These are phyloP conservation scores for Festucalex cinctus DNA, from an alignment of 2,113 vertebrate genomes.

Conservation along the genomic window DNA sequence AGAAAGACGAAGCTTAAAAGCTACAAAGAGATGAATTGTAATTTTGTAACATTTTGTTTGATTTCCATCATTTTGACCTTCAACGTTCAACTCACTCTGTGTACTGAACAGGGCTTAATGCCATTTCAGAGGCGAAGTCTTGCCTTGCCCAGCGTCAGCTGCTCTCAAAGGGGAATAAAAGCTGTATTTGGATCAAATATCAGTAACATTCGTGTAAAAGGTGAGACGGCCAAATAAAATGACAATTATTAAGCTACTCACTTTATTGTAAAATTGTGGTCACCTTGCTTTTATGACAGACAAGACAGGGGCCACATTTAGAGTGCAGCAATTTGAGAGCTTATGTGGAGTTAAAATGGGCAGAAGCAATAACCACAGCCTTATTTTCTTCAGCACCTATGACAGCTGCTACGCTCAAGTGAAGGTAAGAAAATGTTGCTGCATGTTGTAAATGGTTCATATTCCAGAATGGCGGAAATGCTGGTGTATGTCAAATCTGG, in stretches of 20 bases:
- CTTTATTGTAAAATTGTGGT: background rate
- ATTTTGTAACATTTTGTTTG: background rate
- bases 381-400: constrained; percentile 52
- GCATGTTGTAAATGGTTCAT: background rate
- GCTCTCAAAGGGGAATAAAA: constrained; percentile 26
- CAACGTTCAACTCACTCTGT: constrained; percentile 5
- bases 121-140: constrained; percentile 11
- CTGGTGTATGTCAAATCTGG: background rate
- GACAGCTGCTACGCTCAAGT: constrained; percentile 59
- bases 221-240: constrained; percentile 31
- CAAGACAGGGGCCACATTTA: constrained; percentile 13
- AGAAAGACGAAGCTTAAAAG: background rate
- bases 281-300: constrained; percentile 25
- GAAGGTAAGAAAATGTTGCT: constrained; percentile 34
- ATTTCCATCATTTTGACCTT: constrained; percentile 9
- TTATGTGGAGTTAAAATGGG: constrained; percentile 52
- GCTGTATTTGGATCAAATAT: constrained; percentile 30
- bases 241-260: background rate
- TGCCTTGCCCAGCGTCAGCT: constrained; percentile 36
- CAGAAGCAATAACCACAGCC: constrained; percentile 25
- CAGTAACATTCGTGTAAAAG: constrained; percentile 42
- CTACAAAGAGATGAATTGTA: constrained; percentile 30
- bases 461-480: background rate
- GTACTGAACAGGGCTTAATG: constrained; percentile 3
- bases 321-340: constrained; percentile 24